Evolutionary conservation across 2,888 invertebrate genomes (phyloP).

Genomic region (Sthenelais limicola): DNA sequence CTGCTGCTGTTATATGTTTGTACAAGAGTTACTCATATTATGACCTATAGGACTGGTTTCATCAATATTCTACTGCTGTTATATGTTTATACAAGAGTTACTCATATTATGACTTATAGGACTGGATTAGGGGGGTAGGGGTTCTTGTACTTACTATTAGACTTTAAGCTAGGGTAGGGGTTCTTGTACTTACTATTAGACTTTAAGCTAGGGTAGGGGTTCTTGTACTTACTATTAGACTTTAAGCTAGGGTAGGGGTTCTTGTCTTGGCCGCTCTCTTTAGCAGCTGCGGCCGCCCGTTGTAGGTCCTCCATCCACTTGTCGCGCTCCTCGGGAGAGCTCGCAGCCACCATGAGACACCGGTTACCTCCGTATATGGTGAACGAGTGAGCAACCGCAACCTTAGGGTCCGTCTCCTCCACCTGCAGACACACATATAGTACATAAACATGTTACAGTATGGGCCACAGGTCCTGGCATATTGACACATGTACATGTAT

Average conservation of each 20-base stretch:
- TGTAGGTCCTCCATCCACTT: conserved; percentile 88
- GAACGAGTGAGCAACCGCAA: conserved; percentile 82
- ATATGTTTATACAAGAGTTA: too few species aligned
- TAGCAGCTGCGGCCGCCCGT: conserved; percentile 75
- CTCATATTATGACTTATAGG: too few species aligned
- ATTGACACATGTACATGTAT: too few species aligned
- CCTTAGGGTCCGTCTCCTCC: conserved; percentile 81
- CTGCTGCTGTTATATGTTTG: too few species aligned
- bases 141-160: neutral
- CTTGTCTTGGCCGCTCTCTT: conserved; percentile 66
- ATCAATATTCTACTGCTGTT: too few species aligned
- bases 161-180: neutral
- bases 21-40: too few species aligned
- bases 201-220: conserved; percentile 67
- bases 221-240: conserved; percentile 49
- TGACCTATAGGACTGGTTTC: too few species aligned
- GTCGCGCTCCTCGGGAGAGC: conserved; percentile 86
- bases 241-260: conserved; percentile 66
- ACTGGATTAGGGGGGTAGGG: neutral
- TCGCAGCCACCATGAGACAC: conserved; percentile 87
- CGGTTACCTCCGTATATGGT: conserved; percentile 85
- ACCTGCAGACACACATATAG: conserved; percentile 54
- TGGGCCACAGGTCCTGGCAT: too few species aligned
- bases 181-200: conserved; percentile 51
- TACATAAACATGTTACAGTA: neutral